Evolutionary conservation across 2,888 invertebrate species (phyloP).

Genomic region (Criorhina ranunculi): DNA sequence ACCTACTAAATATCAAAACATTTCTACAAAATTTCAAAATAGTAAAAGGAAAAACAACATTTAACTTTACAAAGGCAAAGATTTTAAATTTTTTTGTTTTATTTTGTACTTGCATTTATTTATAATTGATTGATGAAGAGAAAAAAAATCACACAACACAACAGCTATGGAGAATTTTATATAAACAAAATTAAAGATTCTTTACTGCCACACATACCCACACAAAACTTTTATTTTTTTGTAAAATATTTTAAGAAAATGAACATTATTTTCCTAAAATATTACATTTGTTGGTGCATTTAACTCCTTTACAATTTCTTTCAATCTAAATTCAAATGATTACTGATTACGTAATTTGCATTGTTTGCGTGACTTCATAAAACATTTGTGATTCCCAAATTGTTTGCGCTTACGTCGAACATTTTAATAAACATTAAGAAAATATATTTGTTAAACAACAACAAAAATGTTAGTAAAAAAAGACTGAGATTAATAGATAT

Average conservation of each 20-base stretch:
- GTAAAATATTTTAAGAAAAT: background rate
- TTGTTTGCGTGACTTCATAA: slow-evolving; percentile 22
- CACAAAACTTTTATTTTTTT: background rate
- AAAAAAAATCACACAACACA: slow-evolving; percentile 3
- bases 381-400: slow-evolving; percentile 22
- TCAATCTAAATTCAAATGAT: slow-evolving; percentile 3
- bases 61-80: slow-evolving; percentile 6
- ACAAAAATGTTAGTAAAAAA: slow-evolving; percentile 52
- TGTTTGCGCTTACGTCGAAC: slow-evolving; percentile 28
- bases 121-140: background rate
- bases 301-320: slow-evolving; percentile 13
- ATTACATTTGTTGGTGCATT: slow-evolving; percentile 7
- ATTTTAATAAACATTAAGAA: slow-evolving; percentile 20
- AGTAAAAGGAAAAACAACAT: background rate
- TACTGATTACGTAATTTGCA: background rate
- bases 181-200: background rate
- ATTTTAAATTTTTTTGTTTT: background rate
- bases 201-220: slow-evolving; percentile 38
- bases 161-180: slow-evolving; percentile 15
- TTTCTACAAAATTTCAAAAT: slow-evolving; percentile 3
- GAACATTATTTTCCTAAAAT: background rate
- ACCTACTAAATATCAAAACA: background rate
- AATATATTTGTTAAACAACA: slow-evolving; percentile 26
- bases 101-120: slow-evolving; percentile 1
- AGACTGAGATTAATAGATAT: slow-evolving; percentile 58